Evolutionary conservation across 1,140 invertebrate genomes (phyloP).

Genomic region (Lordiphosa collinella): DNA sequence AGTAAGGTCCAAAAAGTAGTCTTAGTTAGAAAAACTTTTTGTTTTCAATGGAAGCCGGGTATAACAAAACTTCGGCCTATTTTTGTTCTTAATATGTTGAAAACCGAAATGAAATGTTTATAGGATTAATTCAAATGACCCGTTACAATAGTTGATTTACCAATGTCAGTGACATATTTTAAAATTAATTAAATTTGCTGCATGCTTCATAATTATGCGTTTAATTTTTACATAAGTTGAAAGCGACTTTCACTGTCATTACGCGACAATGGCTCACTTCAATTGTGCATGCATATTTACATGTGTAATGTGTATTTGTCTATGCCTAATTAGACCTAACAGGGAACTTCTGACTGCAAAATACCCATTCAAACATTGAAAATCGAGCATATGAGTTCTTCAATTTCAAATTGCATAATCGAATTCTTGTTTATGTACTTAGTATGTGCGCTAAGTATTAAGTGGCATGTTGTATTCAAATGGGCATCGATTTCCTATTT

Average conservation of each 20-base stretch:
- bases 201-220: constrained; percentile 2
- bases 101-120: neutral
- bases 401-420: constrained; percentile 15
- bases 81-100: too few relatives aligned
- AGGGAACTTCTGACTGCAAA: neutral
- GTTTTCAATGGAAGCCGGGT: too few relatives aligned
- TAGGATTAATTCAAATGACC: neutral
- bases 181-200: constrained; percentile 1
- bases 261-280: neutral
- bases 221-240: constrained; percentile 2
- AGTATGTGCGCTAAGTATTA: neutral
- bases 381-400: constrained; percentile 1
- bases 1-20: too few relatives aligned
- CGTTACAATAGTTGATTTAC: neutral
- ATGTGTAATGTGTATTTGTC: neutral
- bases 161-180: neutral
- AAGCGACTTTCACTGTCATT: constrained; percentile 6
- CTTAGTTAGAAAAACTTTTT: too few relatives aligned
- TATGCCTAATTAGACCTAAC: neutral
- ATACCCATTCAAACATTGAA: neutral
- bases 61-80: too few relatives aligned
- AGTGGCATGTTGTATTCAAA: constrained; percentile 1
- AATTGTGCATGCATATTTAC: neutral
- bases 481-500: constrained; percentile 7
- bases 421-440: constrained; percentile 8